Evolutionary conservation across 2,113 vertebrate species (phyloP), one percentile per base, ranked within the genome.

Genomic region (Syrrhaptes paradoxus): DNA sequence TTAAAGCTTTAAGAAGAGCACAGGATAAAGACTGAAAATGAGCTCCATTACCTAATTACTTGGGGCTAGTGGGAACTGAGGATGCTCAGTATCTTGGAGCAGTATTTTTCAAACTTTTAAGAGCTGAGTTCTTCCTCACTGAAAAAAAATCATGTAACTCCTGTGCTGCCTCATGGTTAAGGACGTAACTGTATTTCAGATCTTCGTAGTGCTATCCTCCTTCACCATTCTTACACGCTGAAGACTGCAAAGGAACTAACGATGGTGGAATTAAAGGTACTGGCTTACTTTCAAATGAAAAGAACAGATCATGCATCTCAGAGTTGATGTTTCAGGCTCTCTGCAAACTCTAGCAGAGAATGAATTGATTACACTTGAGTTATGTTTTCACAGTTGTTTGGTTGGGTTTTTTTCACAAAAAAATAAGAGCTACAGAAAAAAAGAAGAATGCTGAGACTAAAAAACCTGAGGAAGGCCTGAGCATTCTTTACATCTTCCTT

Each of bases 1-100:
- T 96, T 81, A 94, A 83, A 93, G 78, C 73, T 96, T 87, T 83
- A 93, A 89, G 76, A 93, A 96, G 36, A 93, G 66, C 83, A 83
- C 58, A 55, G 86, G 41, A 87, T 95, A 89, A 95, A 96, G 58
- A 97, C 46, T 95, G 93, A 83, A 94, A 97, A 94, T 93, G 94
- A 91, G 80, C 61, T 91, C 93, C 90, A 94, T 96, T 93, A 96
- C 95, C 57, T 96, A 95, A 96, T 94, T 96, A 94, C 70, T 66
- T 90, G 58, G 41, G 70, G 73, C 85, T 94, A 51, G 58, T 65
- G 58, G 83, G 83, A 92, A 72, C 3, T 88, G 67, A 84, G 57
- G 28, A 68, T 95, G 75, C 57, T 93, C 57, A 15, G 52, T 80
- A 84, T 74, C 68, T 92, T 78, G 48, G 26, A 94, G 68, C 28